Conservation (phyloP, 2,888 invertebrate genomes). For the Cylloceria caligata region DNA sequence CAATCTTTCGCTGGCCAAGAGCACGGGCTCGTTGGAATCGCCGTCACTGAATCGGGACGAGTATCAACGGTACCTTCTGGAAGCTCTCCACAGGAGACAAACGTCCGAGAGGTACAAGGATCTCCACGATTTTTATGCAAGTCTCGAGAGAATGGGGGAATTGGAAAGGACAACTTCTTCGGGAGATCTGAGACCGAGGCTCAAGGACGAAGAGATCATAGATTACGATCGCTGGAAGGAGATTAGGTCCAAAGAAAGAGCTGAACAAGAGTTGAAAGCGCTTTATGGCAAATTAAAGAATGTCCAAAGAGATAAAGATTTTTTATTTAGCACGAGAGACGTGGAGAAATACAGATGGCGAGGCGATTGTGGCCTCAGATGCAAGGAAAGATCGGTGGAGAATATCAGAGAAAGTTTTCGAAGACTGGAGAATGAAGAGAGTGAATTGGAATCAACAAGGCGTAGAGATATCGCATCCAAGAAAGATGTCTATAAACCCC, state of each 20-base stretch:
- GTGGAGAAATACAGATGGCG: constrained; percentile 92
- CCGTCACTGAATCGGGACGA: constrained; percentile 86
- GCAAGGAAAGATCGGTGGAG: constrained; percentile 95
- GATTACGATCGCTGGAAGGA: constrained; percentile 95
- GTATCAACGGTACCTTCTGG: constrained; percentile 89
- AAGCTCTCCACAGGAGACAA: constrained; percentile 88
- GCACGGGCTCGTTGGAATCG: constrained; percentile 85
- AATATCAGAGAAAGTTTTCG: constrained; percentile 92
- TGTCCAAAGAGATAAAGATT: constrained; percentile 93
- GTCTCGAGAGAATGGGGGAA: constrained; percentile 93
- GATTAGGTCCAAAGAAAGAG: constrained; percentile 91
- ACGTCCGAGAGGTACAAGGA: constrained; percentile 93
- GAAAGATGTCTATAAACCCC: constrained; percentile 91
- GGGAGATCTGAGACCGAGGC: constrained; percentile 89
- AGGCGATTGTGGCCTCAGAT: constrained; percentile 89
- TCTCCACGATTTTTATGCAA: constrained; percentile 93
- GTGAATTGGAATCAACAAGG: constrained; percentile 85
- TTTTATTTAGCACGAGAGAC: constrained; percentile 92
- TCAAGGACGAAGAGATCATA: constrained; percentile 92
- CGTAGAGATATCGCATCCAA: constrained; percentile 84
- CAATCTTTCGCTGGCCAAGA: constrained; percentile 81
- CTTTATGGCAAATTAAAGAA: constrained; percentile 91
- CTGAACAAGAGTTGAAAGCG: constrained; percentile 92
- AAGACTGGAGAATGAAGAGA: constrained; percentile 86
- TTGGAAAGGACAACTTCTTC: constrained; percentile 91